Evolutionary conservation across 2,113 vertebrate genomes (phyloP).

Genomic region (Oriolus oriolus): DNA sequence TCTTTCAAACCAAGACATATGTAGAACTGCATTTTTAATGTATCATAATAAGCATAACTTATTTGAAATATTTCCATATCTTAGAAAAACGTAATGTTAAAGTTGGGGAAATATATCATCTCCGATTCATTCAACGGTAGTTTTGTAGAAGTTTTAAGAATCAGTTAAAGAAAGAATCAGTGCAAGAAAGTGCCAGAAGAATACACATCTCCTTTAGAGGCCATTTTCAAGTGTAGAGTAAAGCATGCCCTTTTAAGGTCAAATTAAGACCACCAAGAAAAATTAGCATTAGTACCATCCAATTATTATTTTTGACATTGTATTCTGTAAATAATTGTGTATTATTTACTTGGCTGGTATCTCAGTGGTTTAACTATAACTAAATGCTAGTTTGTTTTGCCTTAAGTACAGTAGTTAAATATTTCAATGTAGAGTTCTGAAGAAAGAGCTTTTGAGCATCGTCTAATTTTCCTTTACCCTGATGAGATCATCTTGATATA

Average conservation of each 20-base stretch:
- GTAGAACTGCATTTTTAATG: constrained; percentile 41
- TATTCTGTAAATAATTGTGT: background rate
- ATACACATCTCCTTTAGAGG: constrained; percentile 36
- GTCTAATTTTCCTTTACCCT: background rate
- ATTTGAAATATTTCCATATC: constrained; percentile 24
- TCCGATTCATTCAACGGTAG: background rate
- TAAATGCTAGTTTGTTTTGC: background rate
- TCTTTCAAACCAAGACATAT: background rate
- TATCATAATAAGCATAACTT: constrained; percentile 21
- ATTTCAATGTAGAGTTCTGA: background rate
- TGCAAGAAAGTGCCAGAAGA: constrained; percentile 48
- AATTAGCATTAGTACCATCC: background rate
- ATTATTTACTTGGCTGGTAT: background rate
- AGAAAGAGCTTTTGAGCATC: background rate
- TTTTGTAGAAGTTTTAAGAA: background rate
- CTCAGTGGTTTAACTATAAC: background rate
- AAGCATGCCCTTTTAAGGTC: background rate
- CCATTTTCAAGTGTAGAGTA: constrained; percentile 46
- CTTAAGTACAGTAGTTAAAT: background rate
- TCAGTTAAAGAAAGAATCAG: constrained; percentile 23
- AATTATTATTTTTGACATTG: background rate
- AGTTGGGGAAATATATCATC: constrained; percentile 38
- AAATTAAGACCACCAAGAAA: constrained; percentile 5
- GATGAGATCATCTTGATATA: background rate
- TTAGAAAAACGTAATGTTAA: constrained; percentile 46